Base-by-base conservation (phyloP, 1,140 invertebrate genomes). In the Penaeus vannamei region DNA sequence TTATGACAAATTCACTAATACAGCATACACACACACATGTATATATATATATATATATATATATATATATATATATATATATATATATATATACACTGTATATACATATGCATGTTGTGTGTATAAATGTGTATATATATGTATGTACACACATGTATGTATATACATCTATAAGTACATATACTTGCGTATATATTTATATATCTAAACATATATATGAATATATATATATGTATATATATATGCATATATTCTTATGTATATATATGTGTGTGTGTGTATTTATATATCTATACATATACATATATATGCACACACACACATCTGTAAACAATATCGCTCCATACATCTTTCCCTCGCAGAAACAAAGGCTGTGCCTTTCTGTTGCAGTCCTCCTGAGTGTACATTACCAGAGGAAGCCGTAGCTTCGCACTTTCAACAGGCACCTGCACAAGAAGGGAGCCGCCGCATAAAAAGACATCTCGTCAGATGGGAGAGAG, bases 231-330 rank as follows among this genome's bases (percentile, higher is more conserved):
- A 72, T 32, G n/a, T 26, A 72, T 26, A 72, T 26, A 72, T 26
- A 72, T 26, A 72, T 17, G n/a, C 2, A 72, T 2, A 72, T 26
- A 72, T 26, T 23, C n/a, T 23, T 72, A 72, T 72, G n/a, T 72
- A 72, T 72, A 72, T 72, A 72, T 72, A 72, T 72, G n/a, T n/a
- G n/a, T 72, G n/a, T 72, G n/a, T 72, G n/a, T 72, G 1, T 72
- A n/a, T n/a, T 23, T 72, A 72, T 72, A 72, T 72, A n/a, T 72
- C 20, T 72, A 72, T 72, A n/a, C n/a, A 72, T 72, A 72, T 72
- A 72, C n/a, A 72, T 72, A 72, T 72, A 72, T 46, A 60, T 59
- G 4, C 60, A 59, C 32, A 20, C 8, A 82, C 7, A 82, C 46
- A 82, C 10, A 20, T 7, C 46, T 10, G 46, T 20, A 82, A 4